Base-by-base conservation (phyloP, 1,140 invertebrate genomes). In the Drosophila kurseongensis region DNA sequence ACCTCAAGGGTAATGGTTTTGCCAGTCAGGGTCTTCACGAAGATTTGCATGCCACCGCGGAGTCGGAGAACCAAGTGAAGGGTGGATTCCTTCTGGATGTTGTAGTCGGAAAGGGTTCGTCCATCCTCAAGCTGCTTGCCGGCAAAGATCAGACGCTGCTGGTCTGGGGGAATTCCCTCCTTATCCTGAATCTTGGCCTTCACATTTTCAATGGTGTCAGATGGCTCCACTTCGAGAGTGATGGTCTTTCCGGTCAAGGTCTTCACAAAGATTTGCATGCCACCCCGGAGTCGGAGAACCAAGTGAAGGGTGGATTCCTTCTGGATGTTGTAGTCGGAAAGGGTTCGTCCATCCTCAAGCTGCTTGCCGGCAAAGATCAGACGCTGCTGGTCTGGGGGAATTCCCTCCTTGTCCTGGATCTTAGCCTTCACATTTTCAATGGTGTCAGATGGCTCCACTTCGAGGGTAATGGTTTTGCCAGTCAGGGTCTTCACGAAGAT, bases 241-340 rank as follows among this genome's bases (percentile, higher is more conserved):
- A 98, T 98, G 92, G 97, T 98, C 93, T 98, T 98, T 44, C 97
- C 97, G 68, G 97, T 98, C 44, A 98, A 93, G 73, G 97, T 98
- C 93, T 98, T 98, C 2, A 98, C 97, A 93, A 98, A 98, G 84
- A 98, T 98, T 94, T 98, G 97, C 97, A 98, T 98, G 94, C 96
- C 94, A 91, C 96, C 93, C 94, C 97, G 92, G 0, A 96, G 92
- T 73, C 95, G 92, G 0, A 96, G 91, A 3, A 97, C 96, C 60
- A 97, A 92, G 82, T 97, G 96, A 2, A 97, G 94, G 0, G 96
- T 97, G 0, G 93, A 94, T 72, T 94, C 93, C 81, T 95, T 95
- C 54, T 95, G 94, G 54, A 94, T 94, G 77, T 94, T 95, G 78
- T 95, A 94, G 52, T 94, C 94, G 0, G 93, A 93, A 0, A 95